Evolutionary conservation across 2,797 vertebrate species (phyloP).

Genomic region (Leptatherina wallacei): DNA sequence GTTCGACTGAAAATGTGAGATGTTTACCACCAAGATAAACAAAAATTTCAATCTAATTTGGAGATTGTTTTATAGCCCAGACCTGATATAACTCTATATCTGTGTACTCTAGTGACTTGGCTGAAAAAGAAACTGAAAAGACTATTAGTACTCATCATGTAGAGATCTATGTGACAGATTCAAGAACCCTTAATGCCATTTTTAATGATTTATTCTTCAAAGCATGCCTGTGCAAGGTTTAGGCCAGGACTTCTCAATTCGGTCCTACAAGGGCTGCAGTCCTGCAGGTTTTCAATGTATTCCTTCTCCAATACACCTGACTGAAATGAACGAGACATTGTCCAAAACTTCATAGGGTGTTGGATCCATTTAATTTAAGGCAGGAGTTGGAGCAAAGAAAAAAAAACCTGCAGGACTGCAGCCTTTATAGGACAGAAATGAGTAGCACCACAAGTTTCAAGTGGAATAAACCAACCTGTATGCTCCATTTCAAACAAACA

Average conservation of each 20-base stretch:
- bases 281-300: no score
- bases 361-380: no score
- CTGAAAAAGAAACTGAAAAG: not conserved
- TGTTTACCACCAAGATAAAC: not conserved
- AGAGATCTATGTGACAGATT: not conserved
- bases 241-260: no score
- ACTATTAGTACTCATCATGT: not conserved
- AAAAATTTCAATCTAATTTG: not conserved
- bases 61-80: no score
- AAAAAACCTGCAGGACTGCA: not conserved
- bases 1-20: not conserved
- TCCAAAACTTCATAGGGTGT: no score
- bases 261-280: no score
- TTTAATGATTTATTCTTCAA: not conserved
- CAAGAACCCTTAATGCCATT: not conserved
- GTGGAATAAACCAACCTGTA: not conserved
- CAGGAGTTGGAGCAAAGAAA: not conserved
- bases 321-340: no score
- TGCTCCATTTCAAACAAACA: slow-evolving; percentile 7
- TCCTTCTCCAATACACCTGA: no score
- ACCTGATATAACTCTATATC: not conserved
- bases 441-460: not conserved
- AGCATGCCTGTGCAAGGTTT: not conserved
- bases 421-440: not conserved
- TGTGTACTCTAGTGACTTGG: not conserved